Evolutionary conservation across 92 coral and sea anemone genomes (phyloP), one percentile per base, ranked within the genome.

Genomic region (Bergia puertoricense): DNA sequence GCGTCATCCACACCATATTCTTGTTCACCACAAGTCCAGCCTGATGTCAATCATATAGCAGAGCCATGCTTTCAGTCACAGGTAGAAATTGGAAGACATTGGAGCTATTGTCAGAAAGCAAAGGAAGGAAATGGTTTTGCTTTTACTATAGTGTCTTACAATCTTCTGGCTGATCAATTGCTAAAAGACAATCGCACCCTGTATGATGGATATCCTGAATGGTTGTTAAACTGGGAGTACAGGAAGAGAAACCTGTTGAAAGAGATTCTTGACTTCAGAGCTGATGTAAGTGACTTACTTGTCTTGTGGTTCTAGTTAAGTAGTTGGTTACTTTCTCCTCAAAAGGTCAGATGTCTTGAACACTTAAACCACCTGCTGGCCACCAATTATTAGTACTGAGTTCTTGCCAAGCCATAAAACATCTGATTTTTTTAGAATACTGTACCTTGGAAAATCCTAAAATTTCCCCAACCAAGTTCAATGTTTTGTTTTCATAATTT

Each of bases 141-240:
- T n/a, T 96, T 96, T 42, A 92, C 84, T n/a, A 86, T 96, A 36
- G 91, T 96, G 42, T 93, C 98, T 14, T 96, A 96, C 82, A 96
- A 96, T 89, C 86, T 95, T 0, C 90, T 96, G 75, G 96, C 99
- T 14, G 99, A 96, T 91, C 82, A 88, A 37, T 88, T 96, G 69
- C 86, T 96, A 38, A 85, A 92, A 54, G 83, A 94, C 20, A 91
- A 96, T 77, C 85, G 81, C 71, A 56, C 51, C 65, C 86, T 96
- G 65, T 96, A 96, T 81, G 85, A 88, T 36, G 88, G 76, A 42
- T 94, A 94, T 78, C 77, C 88, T 42, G 81, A 89, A 15, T 93
- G 96, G 98, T 42, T 90, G 51, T 86, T 95, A 41, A 73, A 89
- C 20, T 96, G 99, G 99, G 99, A 94, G 76, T 96, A 93, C 91